Conservation (phyloP, 1,140 invertebrate species). For the Bombyx mori region ASM3026992v2 NC_085124.1:8736501-8737000, state of each 20-base stretch:
- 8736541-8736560: conserved; percentile 70
- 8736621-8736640: conserved; percentile 47
- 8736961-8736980: too few relatives aligned
- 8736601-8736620: conserved; percentile 8
- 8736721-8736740: conserved; percentile 5
- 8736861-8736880: too few relatives aligned
- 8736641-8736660: conserved; percentile 29
- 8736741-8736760: background rate
- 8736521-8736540: conserved; percentile 66
- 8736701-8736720: conserved; percentile 30
- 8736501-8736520: conserved; percentile 64
- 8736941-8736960: too few relatives aligned
- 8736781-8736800: too few relatives aligned
- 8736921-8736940: too few relatives aligned
- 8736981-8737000: too few relatives aligned
- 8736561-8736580: conserved; percentile 19
- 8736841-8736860: too few relatives aligned
- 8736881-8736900: too few relatives aligned
- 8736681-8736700: conserved; percentile 28
- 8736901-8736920: too few relatives aligned
- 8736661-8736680: conserved; percentile 27
- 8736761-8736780: conserved; percentile 1
- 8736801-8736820: background rate
- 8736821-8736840: too few relatives aligned
- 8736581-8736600: conserved; percentile 50